Evolutionary conservation across 2,888 invertebrate genomes (phyloP).

Genomic region (Microctonus brassicae): DNA sequence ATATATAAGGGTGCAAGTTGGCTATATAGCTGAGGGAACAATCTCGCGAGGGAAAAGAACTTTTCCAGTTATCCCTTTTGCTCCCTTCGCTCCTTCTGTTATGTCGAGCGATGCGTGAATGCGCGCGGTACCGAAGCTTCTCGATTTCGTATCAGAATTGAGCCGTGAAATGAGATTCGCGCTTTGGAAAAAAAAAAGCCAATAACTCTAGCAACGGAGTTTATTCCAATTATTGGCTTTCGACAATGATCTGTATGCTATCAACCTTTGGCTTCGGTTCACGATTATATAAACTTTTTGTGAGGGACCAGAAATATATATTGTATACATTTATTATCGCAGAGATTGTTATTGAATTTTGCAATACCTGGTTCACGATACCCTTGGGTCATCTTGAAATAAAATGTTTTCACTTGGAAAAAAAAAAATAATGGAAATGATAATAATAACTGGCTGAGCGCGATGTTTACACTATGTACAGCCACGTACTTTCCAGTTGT

Average conservation of each 20-base stretch:
- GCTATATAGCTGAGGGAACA: conserved; percentile 33
- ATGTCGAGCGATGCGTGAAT: conserved; percentile 45
- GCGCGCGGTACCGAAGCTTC: conserved; percentile 55
- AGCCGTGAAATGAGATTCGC: conserved; percentile 69
- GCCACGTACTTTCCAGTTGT: no score
- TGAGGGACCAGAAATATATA: no score
- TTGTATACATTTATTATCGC: neutral
- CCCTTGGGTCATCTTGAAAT: neutral
- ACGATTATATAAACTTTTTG: no score
- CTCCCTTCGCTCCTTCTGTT: conserved; percentile 44
- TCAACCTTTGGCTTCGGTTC: neutral
- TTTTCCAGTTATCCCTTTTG: conserved; percentile 66
- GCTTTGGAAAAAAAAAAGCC: conserved; percentile 2
- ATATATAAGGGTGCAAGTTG: conserved; percentile 35
- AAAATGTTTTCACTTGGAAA: no score
- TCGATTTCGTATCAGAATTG: conserved; percentile 66
- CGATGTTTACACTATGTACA: no score
- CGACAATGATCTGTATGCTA: conserved; percentile 49
- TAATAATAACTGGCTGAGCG: neutral
- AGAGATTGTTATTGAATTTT: neutral
- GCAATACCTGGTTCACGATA: neutral
- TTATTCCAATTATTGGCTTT: conserved; percentile 67
- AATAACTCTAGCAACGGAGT: conserved; percentile 45
- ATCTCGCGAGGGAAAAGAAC: conserved; percentile 55
- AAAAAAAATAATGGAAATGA: neutral